Evolutionary conservation across 2,888 invertebrate genomes (phyloP).

Genomic region (Tachystola acroxantha): DNA sequence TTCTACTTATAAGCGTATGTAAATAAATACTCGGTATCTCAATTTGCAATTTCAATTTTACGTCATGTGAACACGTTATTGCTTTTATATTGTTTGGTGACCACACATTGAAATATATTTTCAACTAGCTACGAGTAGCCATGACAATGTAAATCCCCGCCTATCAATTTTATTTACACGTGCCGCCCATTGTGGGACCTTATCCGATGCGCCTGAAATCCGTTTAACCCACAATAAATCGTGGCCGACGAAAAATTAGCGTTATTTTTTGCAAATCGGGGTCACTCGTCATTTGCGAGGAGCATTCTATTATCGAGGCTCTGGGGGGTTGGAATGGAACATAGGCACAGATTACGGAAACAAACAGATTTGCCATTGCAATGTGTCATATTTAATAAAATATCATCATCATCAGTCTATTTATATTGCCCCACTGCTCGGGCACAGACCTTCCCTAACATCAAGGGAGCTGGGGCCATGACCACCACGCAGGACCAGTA

Average conservation of each 20-base stretch:
- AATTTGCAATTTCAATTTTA: too few relatives aligned
- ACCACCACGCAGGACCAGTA: too few relatives aligned
- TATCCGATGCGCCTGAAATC: slow-evolving; percentile 37
- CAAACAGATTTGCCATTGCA: too few relatives aligned
- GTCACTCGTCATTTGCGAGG: slow-evolving; percentile 37
- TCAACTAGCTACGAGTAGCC: background rate
- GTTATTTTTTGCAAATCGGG: slow-evolving; percentile 44
- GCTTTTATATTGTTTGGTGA: background rate
- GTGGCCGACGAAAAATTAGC: slow-evolving; percentile 47
- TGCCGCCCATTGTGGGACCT: slow-evolving; percentile 39
- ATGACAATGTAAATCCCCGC: background rate
- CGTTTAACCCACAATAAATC: slow-evolving; percentile 54
- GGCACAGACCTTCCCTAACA: too few relatives aligned
- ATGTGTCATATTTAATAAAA: too few relatives aligned
- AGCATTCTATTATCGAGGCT: slow-evolving; percentile 34
- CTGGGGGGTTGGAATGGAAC: slow-evolving; percentile 18
- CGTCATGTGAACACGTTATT: background rate
- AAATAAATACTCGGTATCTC: too few relatives aligned
- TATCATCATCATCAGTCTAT: too few relatives aligned
- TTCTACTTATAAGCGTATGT: too few relatives aligned
- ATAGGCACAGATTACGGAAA: too few relatives aligned
- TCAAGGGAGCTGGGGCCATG: too few relatives aligned
- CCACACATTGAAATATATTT: background rate
- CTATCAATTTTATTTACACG: slow-evolving; percentile 49
- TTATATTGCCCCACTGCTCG: too few relatives aligned